Evolutionary conservation across 2,888 invertebrate genomes (phyloP).

Genomic region (Spisula subtruncata): DNA sequence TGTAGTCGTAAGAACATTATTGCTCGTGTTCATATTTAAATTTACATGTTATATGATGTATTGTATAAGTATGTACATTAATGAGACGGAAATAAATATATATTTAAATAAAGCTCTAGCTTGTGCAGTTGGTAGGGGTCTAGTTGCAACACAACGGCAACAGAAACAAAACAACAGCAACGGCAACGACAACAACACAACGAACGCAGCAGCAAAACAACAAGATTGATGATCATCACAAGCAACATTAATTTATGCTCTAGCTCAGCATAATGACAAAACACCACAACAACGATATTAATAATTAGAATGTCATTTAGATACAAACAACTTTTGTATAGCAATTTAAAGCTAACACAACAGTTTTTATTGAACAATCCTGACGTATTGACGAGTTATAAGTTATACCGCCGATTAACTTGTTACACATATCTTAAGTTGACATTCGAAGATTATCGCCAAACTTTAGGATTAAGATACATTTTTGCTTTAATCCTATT

Average conservation of each 20-base stretch:
- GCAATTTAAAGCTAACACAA: neutral
- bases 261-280: neutral
- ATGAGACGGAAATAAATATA: too few relatives aligned
- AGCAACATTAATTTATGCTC: neutral
- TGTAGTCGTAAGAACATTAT: too few relatives aligned
- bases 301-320: neutral
- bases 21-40: too few relatives aligned
- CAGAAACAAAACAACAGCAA: too few relatives aligned
- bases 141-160: too few relatives aligned
- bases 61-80: too few relatives aligned
- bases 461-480: constrained; percentile 42
- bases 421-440: constrained; percentile 17
- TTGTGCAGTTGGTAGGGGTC: too few relatives aligned
- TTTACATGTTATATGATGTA: too few relatives aligned
- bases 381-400: constrained; percentile 9
- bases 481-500: constrained; percentile 32
- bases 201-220: too few relatives aligned
- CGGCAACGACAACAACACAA: too few relatives aligned
- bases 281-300: neutral
- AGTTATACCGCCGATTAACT: neutral
- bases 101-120: too few relatives aligned
- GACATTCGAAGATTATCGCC: neutral
- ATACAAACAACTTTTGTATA: neutral
- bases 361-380: neutral
- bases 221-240: too few relatives aligned